Percentiles rank a stretch among this genome's conserved stretches.
Conservation (phyloP, 2,888 invertebrate genomes). For the Nesidiocoris tenuis region DNA sequence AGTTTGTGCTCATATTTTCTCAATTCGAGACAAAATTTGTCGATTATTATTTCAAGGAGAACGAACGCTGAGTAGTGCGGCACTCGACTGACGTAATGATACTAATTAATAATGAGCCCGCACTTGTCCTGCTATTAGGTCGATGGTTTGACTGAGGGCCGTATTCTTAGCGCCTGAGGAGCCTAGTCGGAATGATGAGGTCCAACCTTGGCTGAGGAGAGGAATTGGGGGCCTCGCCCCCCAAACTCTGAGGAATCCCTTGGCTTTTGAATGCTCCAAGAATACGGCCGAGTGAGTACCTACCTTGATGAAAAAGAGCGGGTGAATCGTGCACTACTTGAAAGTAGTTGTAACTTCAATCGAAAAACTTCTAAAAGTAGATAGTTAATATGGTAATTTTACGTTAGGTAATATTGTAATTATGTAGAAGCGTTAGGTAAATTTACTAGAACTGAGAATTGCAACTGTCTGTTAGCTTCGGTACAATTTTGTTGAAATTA, state of each 20-base stretch:
- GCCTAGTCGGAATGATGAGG: too few relatives aligned
- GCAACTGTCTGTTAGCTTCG: background rate
- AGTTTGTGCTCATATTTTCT: constrained; percentile 6
- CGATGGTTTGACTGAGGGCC: background rate
- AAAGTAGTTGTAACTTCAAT: background rate
- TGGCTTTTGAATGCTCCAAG: too few relatives aligned
- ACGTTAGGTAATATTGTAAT: background rate
- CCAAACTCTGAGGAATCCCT: too few relatives aligned
- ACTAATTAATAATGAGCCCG: background rate
- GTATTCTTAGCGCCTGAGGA: too few relatives aligned
- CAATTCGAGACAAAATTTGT: background rate
- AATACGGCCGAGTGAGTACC: too few relatives aligned
- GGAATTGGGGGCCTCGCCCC: too few relatives aligned
- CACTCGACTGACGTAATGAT: background rate
- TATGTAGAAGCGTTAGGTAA: background rate
- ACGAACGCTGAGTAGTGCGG: background rate
- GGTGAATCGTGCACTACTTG: background rate
- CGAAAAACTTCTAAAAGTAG: background rate
- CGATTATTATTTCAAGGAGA: background rate
- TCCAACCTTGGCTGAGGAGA: too few relatives aligned
- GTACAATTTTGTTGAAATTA: background rate
- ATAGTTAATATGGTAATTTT: background rate
- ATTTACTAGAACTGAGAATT: background rate
- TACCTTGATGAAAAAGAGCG: background rate
- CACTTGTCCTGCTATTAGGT: background rate